phyloP scores from a whole-genome alignment of 2,888 invertebrate genomes.

The Tipula helvola region DNA sequence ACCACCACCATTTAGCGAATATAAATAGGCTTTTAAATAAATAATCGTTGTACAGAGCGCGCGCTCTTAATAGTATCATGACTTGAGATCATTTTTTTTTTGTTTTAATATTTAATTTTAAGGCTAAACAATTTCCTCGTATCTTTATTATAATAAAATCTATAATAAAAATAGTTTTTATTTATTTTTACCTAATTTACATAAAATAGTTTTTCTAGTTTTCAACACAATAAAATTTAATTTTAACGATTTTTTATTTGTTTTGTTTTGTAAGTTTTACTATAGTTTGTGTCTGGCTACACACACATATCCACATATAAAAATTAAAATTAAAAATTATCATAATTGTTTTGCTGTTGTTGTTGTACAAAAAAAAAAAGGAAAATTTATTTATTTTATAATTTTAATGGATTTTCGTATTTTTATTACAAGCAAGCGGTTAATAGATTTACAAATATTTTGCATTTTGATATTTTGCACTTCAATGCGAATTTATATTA shows the following conservation, averaged over 20 bases:
- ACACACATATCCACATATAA: not conserved
- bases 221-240: not conserved
- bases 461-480: not conserved
- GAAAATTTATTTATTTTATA: not conserved
- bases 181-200: too few species aligned
- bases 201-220: not conserved
- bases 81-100: too few species aligned
- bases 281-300: not conserved
- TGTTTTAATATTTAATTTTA: too few species aligned
- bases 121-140: too few species aligned
- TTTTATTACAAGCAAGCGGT: not conserved
- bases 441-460: not conserved
- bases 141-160: too few species aligned
- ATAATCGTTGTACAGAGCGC: too few species aligned
- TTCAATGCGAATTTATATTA: not conserved
- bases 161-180: too few species aligned
- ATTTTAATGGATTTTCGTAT: not conserved
- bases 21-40: too few species aligned
- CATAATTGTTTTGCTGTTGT: not conserved
- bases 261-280: not conserved
- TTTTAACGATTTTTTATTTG: not conserved
- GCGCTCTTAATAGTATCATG: too few species aligned
- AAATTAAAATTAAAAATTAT: not conserved
- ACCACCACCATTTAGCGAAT: not conserved
- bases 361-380: not conserved